Base-by-base conservation (phyloP, 30 jellyfish, hydroid and myxozoan genomes). In the Hydractinia echinata region DNA sequence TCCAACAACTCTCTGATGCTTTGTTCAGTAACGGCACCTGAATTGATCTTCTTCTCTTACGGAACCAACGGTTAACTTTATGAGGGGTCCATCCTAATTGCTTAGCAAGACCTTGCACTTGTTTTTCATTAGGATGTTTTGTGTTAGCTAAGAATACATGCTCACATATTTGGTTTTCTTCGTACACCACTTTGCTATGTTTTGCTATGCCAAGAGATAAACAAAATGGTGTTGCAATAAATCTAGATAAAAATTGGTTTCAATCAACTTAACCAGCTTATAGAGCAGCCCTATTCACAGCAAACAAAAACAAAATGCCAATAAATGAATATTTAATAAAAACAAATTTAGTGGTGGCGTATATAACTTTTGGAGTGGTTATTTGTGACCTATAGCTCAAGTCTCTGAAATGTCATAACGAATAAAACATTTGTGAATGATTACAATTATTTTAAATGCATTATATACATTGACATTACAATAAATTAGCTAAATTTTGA, bases 1-100 rank as follows among this genome's bases (percentile, higher is more conserved):
- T 83, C 99, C 99, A 93, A 61, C 99, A 87, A 10, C 95, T 82
- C 69, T 93, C 99, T 2, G 99, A 87, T 9, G 99, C 99, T 74
- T 93, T 93, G 50, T 87, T 74, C 89, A 93, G 67, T 13, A 87
- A 81, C n/a, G 96, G 96, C 15, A 83, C 85, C 88, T 93, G 84
- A n/a, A 86, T 51, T 5, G 85, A 61, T 62, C 82, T 85, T 62
- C 96, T 72, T 53, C 96, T 84, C 56, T 95, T 79, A 7, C 83
- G 61, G 54, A 93, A 93, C 99, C 99, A 93, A 10, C 85, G 83
- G 52, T 78, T 69, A 11, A 93, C 99, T 61, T 84, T 88, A 44
- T 52, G 78, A 20, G 76, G 90, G 7, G 94, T 53, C 99, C 99
- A 93, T 5, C 95, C 96, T 52, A 88, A 86, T 48, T 93, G 99